These are phyloP conservation scores for Atta colombica DNA, from an alignment of 1,140 invertebrate species.

Conservation along the genomic window DNA sequence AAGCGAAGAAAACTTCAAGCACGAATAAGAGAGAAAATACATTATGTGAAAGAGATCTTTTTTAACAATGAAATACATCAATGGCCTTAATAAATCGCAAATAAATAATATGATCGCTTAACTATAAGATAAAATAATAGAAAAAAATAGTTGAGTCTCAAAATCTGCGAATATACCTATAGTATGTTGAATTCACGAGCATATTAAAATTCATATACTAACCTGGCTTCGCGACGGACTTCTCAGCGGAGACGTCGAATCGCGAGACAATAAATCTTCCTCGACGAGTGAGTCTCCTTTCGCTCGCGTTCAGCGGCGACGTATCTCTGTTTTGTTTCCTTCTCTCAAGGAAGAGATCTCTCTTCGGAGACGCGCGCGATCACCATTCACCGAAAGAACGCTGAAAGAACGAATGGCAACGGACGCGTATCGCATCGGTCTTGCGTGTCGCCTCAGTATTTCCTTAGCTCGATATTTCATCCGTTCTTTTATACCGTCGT, in stretches of 20 bases:
- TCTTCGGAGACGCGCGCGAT: slow-evolving; percentile 3
- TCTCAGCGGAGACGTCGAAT: slow-evolving; percentile 16
- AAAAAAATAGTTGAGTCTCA: neutral
- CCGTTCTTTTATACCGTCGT: slow-evolving; percentile 17
- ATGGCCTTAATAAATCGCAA: neutral
- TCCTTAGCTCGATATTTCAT: slow-evolving; percentile 63
- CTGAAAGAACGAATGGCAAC: slow-evolving; percentile 30
- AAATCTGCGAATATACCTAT: neutral
- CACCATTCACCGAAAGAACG: slow-evolving; percentile 12
- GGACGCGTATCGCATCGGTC: slow-evolving; percentile 46
- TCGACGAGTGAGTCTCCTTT: slow-evolving; percentile 39
- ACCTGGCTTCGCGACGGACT: neutral
- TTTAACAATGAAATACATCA: neutral
- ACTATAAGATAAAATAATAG: neutral
- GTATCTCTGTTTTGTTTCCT: slow-evolving; percentile 17
- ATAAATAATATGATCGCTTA: neutral
- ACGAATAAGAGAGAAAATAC: neutral
- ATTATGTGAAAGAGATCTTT: neutral
- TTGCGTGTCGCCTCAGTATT: slow-evolving; percentile 50
- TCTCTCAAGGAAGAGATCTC: slow-evolving; percentile 36
- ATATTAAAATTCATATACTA: neutral
- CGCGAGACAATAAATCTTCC: slow-evolving; percentile 45
- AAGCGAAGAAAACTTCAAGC: neutral
- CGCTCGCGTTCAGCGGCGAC: slow-evolving; percentile 25
- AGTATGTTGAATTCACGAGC: too few species aligned